phyloP scores from a whole-genome alignment of 30 jellyfish, hydroid and myxozoan species.

The Hydra vulgaris region DNA sequence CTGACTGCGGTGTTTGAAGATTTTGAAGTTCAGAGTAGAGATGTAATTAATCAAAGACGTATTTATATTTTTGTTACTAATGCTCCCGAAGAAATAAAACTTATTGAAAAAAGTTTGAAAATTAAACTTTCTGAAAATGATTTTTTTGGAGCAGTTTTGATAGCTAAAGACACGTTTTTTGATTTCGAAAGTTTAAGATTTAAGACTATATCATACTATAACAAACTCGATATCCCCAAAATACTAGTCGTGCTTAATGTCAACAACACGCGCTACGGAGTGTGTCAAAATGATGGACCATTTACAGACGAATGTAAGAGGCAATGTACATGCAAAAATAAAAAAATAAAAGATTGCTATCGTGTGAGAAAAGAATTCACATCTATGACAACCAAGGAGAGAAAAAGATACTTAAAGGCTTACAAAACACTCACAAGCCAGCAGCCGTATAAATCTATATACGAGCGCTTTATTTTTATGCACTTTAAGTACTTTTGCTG shows the following conservation, averaged over 20 bases:
- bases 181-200: neutral
- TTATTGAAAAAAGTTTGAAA: neutral
- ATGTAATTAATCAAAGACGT: slow-evolving; percentile 4
- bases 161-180: neutral
- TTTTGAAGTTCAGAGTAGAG: slow-evolving; percentile 7
- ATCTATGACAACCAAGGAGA: slow-evolving; percentile 60
- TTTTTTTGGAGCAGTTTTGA: slow-evolving; percentile 5
- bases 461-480: slow-evolving; percentile 68
- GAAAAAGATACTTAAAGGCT: slow-evolving; percentile 47
- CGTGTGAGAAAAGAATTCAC: slow-evolving; percentile 85
- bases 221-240: neutral
- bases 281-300: slow-evolving; percentile 11
- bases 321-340: slow-evolving; percentile 68
- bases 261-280: neutral
- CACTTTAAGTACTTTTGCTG: slow-evolving; percentile 82
- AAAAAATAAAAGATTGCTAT: slow-evolving; percentile 43
- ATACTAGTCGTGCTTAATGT: neutral
- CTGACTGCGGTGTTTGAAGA: slow-evolving; percentile 3
- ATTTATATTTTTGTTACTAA: slow-evolving; percentile 13
- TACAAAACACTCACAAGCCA: slow-evolving; percentile 53
- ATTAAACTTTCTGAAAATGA: neutral
- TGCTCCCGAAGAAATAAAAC: slow-evolving; percentile 12
- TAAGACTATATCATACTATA: neutral
- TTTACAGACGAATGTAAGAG: slow-evolving; percentile 59
- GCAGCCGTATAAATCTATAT: slow-evolving; percentile 40